phyloP scores from a whole-genome alignment of 2,888 invertebrate species.

The Sceliomorpha sp. region DNA sequence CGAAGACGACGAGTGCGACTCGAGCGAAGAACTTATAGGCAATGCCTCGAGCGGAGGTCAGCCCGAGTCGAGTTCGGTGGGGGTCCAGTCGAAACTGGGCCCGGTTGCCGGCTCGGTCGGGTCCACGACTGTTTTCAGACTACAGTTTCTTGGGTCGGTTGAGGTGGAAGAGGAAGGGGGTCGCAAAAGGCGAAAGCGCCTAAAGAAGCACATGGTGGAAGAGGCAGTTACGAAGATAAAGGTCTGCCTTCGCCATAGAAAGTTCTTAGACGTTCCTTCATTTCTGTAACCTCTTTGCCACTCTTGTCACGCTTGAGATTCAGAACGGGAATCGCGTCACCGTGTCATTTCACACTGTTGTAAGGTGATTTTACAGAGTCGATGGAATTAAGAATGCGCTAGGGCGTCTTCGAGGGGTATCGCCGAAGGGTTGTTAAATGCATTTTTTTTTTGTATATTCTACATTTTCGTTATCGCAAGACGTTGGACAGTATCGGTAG shows the following conservation, averaged over 20 bases:
- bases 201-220: slow-evolving; percentile 94
- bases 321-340: too few species aligned
- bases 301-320: too few species aligned
- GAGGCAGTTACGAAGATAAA: slow-evolving; percentile 93
- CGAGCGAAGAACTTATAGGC: slow-evolving; percentile 78
- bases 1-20: slow-evolving; percentile 79
- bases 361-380: too few species aligned
- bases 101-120: slow-evolving; percentile 71
- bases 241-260: slow-evolving; percentile 83
- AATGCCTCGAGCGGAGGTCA: slow-evolving; percentile 73
- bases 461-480: too few species aligned
- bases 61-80: slow-evolving; percentile 64
- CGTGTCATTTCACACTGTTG: too few species aligned
- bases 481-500: too few species aligned
- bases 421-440: too few species aligned
- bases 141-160: slow-evolving; percentile 91
- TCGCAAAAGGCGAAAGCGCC: slow-evolving; percentile 87
- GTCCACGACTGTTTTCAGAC: slow-evolving; percentile 87
- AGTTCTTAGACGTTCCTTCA: slow-evolving; percentile 22
- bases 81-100: slow-evolving; percentile 72
- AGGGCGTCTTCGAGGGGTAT: too few species aligned
- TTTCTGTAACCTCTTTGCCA: not conserved
- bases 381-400: too few species aligned
- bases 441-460: too few species aligned
- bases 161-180: slow-evolving; percentile 90